Percentiles rank a stretch among this genome's conserved stretches.
phyloP scores from a whole-genome alignment of 1,140 invertebrate species.

The Lutraria rhynchaena region DNA sequence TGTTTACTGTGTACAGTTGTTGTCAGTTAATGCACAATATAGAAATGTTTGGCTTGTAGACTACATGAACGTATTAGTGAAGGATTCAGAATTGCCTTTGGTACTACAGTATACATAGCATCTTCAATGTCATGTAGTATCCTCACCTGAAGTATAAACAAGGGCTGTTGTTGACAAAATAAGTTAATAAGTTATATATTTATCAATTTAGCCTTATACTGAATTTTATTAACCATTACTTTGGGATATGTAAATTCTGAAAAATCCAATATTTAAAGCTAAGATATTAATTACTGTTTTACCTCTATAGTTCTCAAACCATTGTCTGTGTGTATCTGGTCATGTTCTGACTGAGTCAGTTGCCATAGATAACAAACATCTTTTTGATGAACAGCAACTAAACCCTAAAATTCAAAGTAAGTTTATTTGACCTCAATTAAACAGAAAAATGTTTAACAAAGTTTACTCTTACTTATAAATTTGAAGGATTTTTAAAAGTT shows the following conservation, averaged over 20 bases:
- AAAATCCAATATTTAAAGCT: no score
- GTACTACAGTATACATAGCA: constrained; percentile 17
- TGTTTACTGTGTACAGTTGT: no score
- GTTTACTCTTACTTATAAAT: no score
- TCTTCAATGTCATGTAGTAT: constrained; percentile 25
- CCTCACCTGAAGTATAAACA: constrained; percentile 1
- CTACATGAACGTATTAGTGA: neutral
- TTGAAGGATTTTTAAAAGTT: no score
- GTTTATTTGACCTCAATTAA: neutral
- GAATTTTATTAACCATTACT: no score
- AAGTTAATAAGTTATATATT: no score
- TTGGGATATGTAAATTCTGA: no score
- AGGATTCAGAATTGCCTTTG: neutral
- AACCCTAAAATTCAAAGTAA: neutral
- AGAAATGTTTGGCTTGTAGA: neutral
- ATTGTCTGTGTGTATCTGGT: constrained; percentile 33
- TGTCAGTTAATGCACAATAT: constrained; percentile 41
- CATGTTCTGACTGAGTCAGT: neutral
- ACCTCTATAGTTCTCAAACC: constrained; percentile 34
- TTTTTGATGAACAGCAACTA: neutral
- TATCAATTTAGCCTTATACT: no score
- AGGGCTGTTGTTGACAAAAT: no score
- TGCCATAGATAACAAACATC: constrained; percentile 35
- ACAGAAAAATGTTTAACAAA: no score
- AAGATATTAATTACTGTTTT: neutral